phyloP scores from a whole-genome alignment of 1,140 invertebrate genomes.

The Anastrepha obliqua region DNA sequence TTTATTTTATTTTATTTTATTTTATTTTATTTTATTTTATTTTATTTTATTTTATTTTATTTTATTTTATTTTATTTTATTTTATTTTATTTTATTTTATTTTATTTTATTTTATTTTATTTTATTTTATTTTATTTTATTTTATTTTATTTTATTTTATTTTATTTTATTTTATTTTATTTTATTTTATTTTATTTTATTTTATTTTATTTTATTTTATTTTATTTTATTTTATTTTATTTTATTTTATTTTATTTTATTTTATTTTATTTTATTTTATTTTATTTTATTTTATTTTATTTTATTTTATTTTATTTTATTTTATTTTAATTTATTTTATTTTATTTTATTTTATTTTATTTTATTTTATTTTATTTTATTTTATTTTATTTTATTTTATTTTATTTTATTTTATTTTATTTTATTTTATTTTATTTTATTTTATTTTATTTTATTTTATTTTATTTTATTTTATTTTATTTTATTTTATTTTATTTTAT shows the following conservation, averaged over 20 bases:
- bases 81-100: slow-evolving; percentile 25
- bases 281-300: no score
- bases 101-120: no score
- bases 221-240: no score
- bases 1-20: neutral
- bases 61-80: neutral
- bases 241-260: no score
- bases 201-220: neutral
- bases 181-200: slow-evolving; percentile 9
- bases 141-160: no score
- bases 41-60: neutral
- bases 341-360: slow-evolving; percentile 31
- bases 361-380: neutral
- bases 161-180: no score
- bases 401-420: neutral
- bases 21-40: neutral
- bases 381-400: neutral
- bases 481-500: slow-evolving; percentile 32
- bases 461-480: slow-evolving; percentile 8
- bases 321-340: slow-evolving; percentile 61
- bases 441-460: neutral
- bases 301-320: no score
- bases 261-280: no score
- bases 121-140: no score
- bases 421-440: no score